phyloP scores from a whole-genome alignment of 2,888 invertebrate genomes.

The Encarsia formosa region DNA sequence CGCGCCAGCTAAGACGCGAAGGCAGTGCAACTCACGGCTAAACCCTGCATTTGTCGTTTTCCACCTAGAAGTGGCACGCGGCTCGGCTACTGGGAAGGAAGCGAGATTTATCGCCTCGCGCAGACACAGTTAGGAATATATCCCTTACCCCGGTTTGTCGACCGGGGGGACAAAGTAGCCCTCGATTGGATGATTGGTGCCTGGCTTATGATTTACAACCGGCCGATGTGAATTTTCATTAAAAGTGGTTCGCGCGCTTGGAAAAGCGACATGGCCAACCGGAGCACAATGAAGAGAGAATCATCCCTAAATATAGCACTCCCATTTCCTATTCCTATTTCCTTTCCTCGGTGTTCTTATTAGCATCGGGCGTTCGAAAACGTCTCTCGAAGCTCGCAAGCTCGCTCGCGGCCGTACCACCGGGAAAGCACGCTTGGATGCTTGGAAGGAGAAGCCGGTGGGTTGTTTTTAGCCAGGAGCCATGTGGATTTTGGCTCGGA shows the following conservation, averaged over 20 bases:
- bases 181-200: too few relatives aligned
- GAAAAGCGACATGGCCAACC: too few relatives aligned
- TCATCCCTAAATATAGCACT: neutral
- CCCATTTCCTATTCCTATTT: neutral
- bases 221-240: too few relatives aligned
- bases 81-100: too few relatives aligned
- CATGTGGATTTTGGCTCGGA: conserved; percentile 27
- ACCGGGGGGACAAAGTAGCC: too few relatives aligned
- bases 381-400: neutral
- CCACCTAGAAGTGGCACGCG: too few relatives aligned
- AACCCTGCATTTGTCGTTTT: neutral
- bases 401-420: neutral
- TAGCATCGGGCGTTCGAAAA: neutral
- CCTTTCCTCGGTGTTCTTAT: neutral
- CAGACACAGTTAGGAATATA: too few relatives aligned
- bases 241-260: too few relatives aligned
- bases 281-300: too few relatives aligned
- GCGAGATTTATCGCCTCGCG: too few relatives aligned
- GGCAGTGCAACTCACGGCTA: neutral
- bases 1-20: neutral
- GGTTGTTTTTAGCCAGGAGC: conserved; percentile 26
- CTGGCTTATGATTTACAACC: too few relatives aligned
- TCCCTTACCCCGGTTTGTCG: too few relatives aligned
- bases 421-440: neutral
- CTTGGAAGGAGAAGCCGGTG: neutral